A percentile compares a stretch with the other conserved stretches of the same genome.
phyloP scores from a whole-genome alignment of 1,140 invertebrate species.

The Bombus pyrosoma region DNA sequence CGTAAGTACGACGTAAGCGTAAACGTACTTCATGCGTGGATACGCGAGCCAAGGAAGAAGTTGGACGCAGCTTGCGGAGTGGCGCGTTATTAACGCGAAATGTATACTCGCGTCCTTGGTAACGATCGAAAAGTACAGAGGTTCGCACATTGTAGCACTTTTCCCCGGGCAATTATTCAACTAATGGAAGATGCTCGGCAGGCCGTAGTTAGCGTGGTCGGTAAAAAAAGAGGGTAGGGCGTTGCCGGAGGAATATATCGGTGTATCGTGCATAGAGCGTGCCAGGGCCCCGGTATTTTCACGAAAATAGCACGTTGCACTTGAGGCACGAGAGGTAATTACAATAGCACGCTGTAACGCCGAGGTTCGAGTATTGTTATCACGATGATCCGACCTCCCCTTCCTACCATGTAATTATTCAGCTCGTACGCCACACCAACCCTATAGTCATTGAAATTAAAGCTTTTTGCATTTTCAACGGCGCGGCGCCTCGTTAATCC shows the following conservation, averaged over 20 bases:
- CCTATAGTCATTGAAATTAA: slow-evolving; percentile 50
- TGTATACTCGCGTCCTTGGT: background rate
- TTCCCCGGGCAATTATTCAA: slow-evolving; percentile 22
- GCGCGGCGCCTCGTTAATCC: slow-evolving; percentile 48
- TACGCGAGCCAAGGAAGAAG: background rate
- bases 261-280: slow-evolving; percentile 8
- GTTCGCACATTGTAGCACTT: slow-evolving; percentile 7
- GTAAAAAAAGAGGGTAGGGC: background rate
- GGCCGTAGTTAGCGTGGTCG: background rate
- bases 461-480: slow-evolving; percentile 57
- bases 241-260: slow-evolving; percentile 10
- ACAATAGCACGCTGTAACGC: slow-evolving; percentile 47
- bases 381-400: slow-evolving; percentile 47
- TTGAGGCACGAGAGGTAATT: slow-evolving; percentile 48
- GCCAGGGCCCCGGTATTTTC: slow-evolving; percentile 29
- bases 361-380: slow-evolving; percentile 53
- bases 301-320: slow-evolving; percentile 50
- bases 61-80: too few relatives aligned
- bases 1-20: too few relatives aligned
- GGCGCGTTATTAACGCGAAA: background rate
- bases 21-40: too few relatives aligned
- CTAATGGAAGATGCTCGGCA: slow-evolving; percentile 19
- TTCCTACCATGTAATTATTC: slow-evolving; percentile 51
- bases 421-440: background rate
- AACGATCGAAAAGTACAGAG: slow-evolving; percentile 19